Evolutionary conservation across 1,140 invertebrate species (phyloP).

Genomic region (Sarcophaga bullata): DNA sequence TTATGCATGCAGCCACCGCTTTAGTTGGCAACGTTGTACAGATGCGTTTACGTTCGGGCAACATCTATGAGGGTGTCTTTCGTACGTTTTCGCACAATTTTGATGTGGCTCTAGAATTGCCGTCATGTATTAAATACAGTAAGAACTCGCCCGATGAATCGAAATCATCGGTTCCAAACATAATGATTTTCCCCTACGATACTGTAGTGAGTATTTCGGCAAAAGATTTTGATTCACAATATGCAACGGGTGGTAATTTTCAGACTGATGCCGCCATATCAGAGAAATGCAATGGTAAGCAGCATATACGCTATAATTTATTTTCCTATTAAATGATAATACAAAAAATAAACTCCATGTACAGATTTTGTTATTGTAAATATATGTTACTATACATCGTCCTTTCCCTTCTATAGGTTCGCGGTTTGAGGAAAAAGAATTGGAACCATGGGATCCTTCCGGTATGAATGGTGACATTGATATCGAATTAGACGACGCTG

Average conservation of each 20-base stretch:
- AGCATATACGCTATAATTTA: neutral
- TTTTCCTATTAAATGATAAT: neutral
- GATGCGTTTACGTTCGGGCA: conserved; percentile 83
- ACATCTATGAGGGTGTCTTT: conserved; percentile 86
- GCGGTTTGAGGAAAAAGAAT: conserved; percentile 76
- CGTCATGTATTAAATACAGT: conserved; percentile 76
- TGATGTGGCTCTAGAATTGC: conserved; percentile 85
- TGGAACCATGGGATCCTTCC: conserved; percentile 88
- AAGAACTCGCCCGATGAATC: conserved; percentile 68
- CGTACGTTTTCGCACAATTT: conserved; percentile 86
- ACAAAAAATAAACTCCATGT: too few relatives aligned
- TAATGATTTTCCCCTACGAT: conserved; percentile 84
- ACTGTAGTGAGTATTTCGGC: conserved; percentile 84
- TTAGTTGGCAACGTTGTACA: conserved; percentile 85
- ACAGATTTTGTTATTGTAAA: neutral
- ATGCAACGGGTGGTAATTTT: conserved; percentile 85
- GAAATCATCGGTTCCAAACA: conserved; percentile 75
- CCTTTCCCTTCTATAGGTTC: conserved; percentile 59
- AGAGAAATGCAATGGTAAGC: conserved; percentile 71
- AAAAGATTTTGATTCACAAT: conserved; percentile 86
- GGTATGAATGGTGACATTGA: conserved; percentile 72
- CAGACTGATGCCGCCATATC: conserved; percentile 84
- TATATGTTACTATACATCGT: conserved; percentile 13
- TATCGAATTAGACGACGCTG: conserved; percentile 74
- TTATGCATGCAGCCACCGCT: conserved; percentile 86